phyloP scores from a whole-genome alignment of 2,113 vertebrate species.

The Lates calcarifer region DNA sequence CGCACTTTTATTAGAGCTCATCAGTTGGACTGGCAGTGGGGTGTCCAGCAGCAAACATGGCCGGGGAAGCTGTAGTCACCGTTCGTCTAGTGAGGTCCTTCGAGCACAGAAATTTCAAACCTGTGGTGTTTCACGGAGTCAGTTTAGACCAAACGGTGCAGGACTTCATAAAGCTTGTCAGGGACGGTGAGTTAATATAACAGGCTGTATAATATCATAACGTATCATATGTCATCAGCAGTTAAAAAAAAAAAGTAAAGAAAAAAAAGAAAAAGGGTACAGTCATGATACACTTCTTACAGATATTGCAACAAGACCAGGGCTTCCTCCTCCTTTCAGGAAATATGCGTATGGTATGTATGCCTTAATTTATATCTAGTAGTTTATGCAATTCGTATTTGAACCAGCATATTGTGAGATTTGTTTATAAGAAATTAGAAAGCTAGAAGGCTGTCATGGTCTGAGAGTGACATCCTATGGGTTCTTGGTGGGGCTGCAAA shows the following conservation, averaged over 20 bases:
- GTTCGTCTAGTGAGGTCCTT: slow-evolving; percentile 94
- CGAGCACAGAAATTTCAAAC: slow-evolving; percentile 91
- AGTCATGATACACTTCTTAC: slow-evolving; percentile 22
- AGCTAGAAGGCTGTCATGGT: neutral
- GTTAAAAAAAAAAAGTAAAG: too few relatives aligned
- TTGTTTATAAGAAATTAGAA: too few relatives aligned
- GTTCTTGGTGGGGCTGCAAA: neutral
- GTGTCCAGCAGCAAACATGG: slow-evolving; percentile 75
- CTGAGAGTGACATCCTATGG: neutral
- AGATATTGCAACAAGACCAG: slow-evolving; percentile 88
- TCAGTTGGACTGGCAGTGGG: too few relatives aligned
- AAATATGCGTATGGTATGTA: slow-evolving; percentile 89
- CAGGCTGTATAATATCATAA: too few relatives aligned
- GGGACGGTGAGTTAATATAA: slow-evolving; percentile 81
- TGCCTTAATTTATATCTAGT: neutral
- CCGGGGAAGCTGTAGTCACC: slow-evolving; percentile 84
- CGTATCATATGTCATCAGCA: too few relatives aligned
- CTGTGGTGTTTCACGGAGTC: slow-evolving; percentile 88
- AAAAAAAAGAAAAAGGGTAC: too few relatives aligned
- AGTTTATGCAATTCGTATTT: neutral
- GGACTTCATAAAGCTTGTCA: slow-evolving; percentile 88
- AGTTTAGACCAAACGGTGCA: slow-evolving; percentile 87
- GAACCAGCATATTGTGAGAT: neutral
- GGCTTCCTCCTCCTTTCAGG: slow-evolving; percentile 91
- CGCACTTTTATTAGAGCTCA: too few relatives aligned